A percentile compares a stretch with the other conserved stretches of the same genome.
Evolutionary conservation across 2,888 invertebrate species (phyloP).

Genomic region (Muschampia plurimacula): DNA sequence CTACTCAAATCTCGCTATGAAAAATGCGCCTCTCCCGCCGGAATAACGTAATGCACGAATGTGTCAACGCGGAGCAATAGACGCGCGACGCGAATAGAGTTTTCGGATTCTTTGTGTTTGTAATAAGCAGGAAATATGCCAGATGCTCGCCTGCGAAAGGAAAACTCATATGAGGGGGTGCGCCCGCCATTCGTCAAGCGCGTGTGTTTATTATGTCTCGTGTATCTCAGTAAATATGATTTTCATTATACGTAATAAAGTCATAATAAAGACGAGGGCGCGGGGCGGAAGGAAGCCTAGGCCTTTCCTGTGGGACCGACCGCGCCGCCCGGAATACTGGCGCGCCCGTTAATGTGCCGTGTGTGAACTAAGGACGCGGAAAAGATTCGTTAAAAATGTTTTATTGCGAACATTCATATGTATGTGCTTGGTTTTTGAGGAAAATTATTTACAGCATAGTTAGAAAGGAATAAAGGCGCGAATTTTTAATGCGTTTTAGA

Average conservation of each 20-base stretch:
- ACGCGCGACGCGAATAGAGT: slow-evolving; percentile 56
- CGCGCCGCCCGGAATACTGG: slow-evolving; percentile 16
- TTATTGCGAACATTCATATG: slow-evolving; percentile 30
- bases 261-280: slow-evolving; percentile 61
- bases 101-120: slow-evolving; percentile 73
- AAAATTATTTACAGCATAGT: slow-evolving; percentile 26
- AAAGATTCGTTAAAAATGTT: slow-evolving; percentile 40
- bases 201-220: slow-evolving; percentile 76
- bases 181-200: slow-evolving; percentile 62
- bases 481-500: background rate
- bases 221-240: slow-evolving; percentile 73
- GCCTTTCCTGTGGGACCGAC: slow-evolving; percentile 63
- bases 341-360: slow-evolving; percentile 31
- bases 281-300: slow-evolving; percentile 70
- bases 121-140: slow-evolving; percentile 71
- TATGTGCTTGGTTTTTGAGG: slow-evolving; percentile 27
- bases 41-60: slow-evolving; percentile 77
- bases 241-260: slow-evolving; percentile 79
- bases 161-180: slow-evolving; percentile 52
- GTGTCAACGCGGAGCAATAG: slow-evolving; percentile 68
- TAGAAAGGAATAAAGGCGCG: slow-evolving; percentile 1
- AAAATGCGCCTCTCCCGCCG: slow-evolving; percentile 70
- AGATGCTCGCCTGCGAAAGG: slow-evolving; percentile 60
- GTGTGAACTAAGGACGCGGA: slow-evolving; percentile 38
- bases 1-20: slow-evolving; percentile 75